Evolutionary conservation across 2,797 vertebrate species (phyloP).

Genomic region (Thripadectes ignobilis): DNA sequence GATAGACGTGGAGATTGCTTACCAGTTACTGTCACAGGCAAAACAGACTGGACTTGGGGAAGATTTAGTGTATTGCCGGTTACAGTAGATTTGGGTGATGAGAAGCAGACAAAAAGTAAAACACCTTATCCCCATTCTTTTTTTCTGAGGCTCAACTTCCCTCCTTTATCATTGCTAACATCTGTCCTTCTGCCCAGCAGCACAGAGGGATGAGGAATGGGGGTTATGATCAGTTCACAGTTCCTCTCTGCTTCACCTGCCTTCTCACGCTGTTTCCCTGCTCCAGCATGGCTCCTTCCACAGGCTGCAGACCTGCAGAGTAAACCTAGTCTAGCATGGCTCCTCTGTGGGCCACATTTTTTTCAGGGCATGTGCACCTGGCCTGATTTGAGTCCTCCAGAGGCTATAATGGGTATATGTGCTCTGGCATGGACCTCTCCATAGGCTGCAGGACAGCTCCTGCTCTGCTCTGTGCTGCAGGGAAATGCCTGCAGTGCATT

Average conservation of each 20-base stretch:
- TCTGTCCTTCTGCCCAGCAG: background rate
- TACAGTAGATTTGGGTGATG: background rate
- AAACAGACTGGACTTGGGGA: background rate
- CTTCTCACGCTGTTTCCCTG: rapidly evolving
- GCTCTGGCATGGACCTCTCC: background rate
- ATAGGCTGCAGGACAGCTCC: background rate
- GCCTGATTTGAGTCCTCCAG: background rate
- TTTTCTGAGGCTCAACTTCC: background rate
- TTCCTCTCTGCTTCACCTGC: background rate
- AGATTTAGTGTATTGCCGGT: background rate
- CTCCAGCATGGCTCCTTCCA: background rate
- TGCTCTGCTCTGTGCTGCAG: background rate
- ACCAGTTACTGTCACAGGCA: background rate
- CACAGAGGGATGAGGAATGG: background rate
- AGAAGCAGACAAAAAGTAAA: background rate
- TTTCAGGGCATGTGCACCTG: background rate
- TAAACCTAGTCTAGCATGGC: background rate
- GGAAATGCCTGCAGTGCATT: background rate
- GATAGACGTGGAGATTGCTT: background rate
- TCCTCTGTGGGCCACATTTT: background rate
- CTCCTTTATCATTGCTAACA: background rate
- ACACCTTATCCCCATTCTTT: background rate
- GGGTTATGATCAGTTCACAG: background rate
- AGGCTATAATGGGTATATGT: background rate
- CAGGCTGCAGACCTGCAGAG: background rate